Conservation (phyloP, 2,888 invertebrate genomes). For the Pediacus dermestoides region DNA sequence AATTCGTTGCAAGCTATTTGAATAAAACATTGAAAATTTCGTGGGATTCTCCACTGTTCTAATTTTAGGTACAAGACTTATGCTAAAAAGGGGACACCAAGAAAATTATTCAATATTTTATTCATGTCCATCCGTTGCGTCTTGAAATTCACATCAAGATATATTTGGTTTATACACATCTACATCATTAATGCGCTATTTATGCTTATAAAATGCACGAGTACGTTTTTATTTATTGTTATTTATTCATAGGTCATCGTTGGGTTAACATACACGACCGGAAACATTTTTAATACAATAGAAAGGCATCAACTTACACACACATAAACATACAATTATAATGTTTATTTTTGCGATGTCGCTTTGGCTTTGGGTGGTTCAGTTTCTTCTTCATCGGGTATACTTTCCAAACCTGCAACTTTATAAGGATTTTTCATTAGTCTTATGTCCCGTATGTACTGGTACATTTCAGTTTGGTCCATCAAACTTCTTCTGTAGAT, state of each 20-base stretch:
- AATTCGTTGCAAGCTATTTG: too few species aligned
- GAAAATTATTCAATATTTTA: too few species aligned
- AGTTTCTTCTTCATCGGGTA: background rate
- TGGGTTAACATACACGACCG: slow-evolving; percentile 5
- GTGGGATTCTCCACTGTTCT: too few species aligned
- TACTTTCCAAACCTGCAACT: slow-evolving; percentile 2
- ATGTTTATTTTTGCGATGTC: background rate
- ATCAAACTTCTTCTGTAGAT: background rate
- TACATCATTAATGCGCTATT: slow-evolving; percentile 1
- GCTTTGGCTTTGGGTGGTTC: background rate
- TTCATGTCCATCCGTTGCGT: too few species aligned
- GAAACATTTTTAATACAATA: slow-evolving; percentile 9
- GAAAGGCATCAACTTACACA: background rate
- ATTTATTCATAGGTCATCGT: slow-evolving; percentile 6
- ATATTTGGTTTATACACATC: background rate
- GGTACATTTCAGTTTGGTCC: background rate
- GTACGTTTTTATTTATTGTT: slow-evolving; percentile 9
- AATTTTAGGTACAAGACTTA: too few species aligned
- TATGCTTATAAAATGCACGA: background rate
- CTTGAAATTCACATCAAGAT: too few species aligned
- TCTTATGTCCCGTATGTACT: slow-evolving; percentile 13
- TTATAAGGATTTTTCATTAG: slow-evolving; percentile 11
- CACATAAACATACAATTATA: background rate
- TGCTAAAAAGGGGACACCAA: too few species aligned
- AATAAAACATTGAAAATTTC: too few species aligned